Evolutionary conservation across 2,113 vertebrate species (phyloP).

Genomic region (Amblyornis subalaris): DNA sequence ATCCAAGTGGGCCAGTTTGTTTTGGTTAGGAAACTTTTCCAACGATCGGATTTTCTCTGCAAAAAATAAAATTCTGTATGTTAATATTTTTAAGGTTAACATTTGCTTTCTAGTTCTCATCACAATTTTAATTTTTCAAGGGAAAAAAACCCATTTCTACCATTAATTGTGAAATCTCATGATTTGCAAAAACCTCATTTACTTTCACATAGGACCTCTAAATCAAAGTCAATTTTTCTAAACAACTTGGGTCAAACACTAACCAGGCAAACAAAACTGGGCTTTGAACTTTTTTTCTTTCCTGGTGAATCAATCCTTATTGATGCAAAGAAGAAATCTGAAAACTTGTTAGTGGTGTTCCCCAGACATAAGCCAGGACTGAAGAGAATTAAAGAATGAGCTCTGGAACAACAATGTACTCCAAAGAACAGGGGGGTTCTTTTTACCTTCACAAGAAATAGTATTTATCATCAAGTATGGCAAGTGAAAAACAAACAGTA

Average conservation of each 20-base stretch:
- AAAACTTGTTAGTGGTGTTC: not conserved
- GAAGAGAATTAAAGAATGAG: not conserved
- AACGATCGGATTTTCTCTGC: slow-evolving; percentile 93
- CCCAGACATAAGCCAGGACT: not conserved
- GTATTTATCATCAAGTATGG: not conserved
- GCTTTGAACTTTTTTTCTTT: not conserved
- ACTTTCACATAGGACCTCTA: not conserved
- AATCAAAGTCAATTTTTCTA: not conserved
- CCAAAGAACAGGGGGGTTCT: not conserved
- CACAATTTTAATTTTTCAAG: not conserved
- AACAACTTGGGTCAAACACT: not conserved
- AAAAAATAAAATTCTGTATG: not conserved
- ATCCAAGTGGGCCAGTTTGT: slow-evolving; percentile 19
- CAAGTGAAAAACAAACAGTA: not conserved
- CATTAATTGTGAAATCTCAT: not conserved
- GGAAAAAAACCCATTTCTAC: not conserved
- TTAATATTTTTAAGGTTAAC: not conserved
- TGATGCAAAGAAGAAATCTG: not conserved
- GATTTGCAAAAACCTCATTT: not conserved
- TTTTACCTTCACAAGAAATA: not conserved
- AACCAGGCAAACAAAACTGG: not conserved
- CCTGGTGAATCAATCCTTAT: not conserved
- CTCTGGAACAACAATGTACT: not conserved
- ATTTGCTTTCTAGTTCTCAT: not conserved
- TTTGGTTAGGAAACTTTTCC: slow-evolving; percentile 83